phyloP scores from a whole-genome alignment of 2,797 vertebrate genomes.

The Brachymystax lenok region DNA sequence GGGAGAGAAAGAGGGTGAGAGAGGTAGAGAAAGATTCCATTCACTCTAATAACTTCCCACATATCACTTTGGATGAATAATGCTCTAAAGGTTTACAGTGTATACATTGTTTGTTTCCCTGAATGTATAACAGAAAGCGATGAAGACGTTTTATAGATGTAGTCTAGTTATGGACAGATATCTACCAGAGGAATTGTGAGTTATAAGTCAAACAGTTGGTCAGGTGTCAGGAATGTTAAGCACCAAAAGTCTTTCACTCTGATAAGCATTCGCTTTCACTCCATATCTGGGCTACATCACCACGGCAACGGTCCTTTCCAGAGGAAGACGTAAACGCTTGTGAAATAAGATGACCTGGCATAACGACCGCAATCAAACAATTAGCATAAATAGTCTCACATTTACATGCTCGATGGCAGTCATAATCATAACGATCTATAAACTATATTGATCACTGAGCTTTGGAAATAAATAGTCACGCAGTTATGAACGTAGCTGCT shows the following conservation, averaged over 20 bases:
- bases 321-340: neutral
- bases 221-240: neutral
- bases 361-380: neutral
- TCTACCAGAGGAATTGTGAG: slow-evolving; percentile 27
- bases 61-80: no score
- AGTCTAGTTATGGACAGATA: slow-evolving; percentile 30
- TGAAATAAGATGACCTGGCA: neutral
- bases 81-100: no score
- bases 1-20: no score
- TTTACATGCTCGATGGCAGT: neutral
- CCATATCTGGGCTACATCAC: no score
- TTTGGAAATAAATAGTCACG: slow-evolving; percentile 6
- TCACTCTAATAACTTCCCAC: no score
- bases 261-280: no score
- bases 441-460: slow-evolving; percentile 10
- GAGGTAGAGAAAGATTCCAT: no score
- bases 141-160: slow-evolving; percentile 14
- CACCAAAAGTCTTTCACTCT: no score
- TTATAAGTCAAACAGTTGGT: slow-evolving; percentile 25
- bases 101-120: neutral
- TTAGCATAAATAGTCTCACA: neutral
- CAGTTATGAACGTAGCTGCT: slow-evolving; percentile 8
- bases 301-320: neutral
- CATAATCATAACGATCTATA: neutral
- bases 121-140: slow-evolving; percentile 14